Base-by-base conservation (phyloP, 2,113 vertebrate genomes). In the Pterophyllum scalare region DNA sequence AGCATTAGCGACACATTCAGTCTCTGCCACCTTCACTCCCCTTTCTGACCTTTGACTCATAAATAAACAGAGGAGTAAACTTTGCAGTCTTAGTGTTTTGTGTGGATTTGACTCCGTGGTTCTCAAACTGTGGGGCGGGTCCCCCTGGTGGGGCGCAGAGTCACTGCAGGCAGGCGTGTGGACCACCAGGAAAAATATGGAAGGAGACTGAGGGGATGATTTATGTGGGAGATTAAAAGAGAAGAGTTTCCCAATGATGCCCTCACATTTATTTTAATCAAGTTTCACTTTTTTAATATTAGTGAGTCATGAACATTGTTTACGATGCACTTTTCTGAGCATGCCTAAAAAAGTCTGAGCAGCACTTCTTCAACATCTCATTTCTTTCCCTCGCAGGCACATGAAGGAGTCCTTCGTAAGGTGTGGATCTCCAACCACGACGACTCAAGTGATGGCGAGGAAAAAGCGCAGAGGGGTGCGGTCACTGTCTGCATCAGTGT, bases 361-460 rank as follows among this genome's bases (percentile, higher is more conserved):
- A 20, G 12, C 12, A 3, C 43, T 49, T 31, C 12, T 52, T 72
- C 24, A 31, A 46, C 24, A 7, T 24, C 62, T 19, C 2, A 3
- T 54, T 31, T 81, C 3, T 24, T 31, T 74, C 75, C 65, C 17
- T 19, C 17, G 64, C 92, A 98, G 97, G 84, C 96, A 96, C 90
- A 95, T 93, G 83, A 94, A 94, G 79, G 91, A 95, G 35, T 97
- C 97, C 49, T 94, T 96, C 77, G 95, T 97, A 75, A 95, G 96
- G 89, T 97, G 97, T 7, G 96, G 94, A 79, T 98, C 98, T 26
- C 97, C 97, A 38, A 97, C 97, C 28, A 97, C 97, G 60, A 96
- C 97, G 12, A 97, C 97, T 54, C 98, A 98, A 94, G 97, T 97
- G 78, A 97, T 97, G 97, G 97, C 97, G 65, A 96, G 97, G 91